These are phyloP conservation scores for Poecile montanus DNA, from an alignment of 2,797 vertebrate genomes.

Conservation along the genomic window DNA sequence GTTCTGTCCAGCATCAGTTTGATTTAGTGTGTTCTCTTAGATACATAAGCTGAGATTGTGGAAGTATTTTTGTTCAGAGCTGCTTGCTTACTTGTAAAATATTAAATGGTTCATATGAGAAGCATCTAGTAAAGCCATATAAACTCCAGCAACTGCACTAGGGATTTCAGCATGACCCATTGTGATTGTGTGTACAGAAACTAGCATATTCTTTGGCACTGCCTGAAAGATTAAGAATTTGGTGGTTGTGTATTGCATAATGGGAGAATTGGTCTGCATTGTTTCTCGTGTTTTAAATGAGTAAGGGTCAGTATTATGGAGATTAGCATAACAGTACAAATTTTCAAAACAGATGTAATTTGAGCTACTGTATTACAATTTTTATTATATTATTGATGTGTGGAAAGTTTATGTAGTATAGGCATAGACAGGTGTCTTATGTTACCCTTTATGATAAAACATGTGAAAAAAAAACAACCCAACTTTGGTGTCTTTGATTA, in stretches of 20 bases:
- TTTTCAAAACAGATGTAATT: not conserved
- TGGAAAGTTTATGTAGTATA: not conserved
- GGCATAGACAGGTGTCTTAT: not conserved
- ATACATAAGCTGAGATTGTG: not conserved
- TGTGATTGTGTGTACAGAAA: not conserved
- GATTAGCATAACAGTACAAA: not conserved
- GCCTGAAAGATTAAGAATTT: not conserved
- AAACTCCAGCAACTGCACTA: not conserved
- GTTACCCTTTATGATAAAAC: not conserved
- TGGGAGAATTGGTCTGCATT: not conserved
- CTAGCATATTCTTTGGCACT: not conserved
- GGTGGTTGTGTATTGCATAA: not conserved
- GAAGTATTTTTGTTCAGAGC: not conserved
- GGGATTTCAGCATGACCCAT: not conserved
- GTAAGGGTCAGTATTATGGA: not conserved
- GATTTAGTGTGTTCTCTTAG: not conserved
- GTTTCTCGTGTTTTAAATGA: not conserved
- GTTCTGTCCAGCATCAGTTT: not conserved
- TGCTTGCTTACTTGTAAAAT: not conserved
- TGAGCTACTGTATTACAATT: not conserved
- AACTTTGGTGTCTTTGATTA: fast-evolving
- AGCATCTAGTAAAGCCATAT: not conserved
- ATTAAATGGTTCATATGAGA: not conserved
- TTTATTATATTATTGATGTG: not conserved
- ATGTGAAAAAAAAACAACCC: fast-evolving